Evolutionary conservation across 2,113 vertebrate species (phyloP).

Genomic region (Phalacrocorax aristotelis): DNA sequence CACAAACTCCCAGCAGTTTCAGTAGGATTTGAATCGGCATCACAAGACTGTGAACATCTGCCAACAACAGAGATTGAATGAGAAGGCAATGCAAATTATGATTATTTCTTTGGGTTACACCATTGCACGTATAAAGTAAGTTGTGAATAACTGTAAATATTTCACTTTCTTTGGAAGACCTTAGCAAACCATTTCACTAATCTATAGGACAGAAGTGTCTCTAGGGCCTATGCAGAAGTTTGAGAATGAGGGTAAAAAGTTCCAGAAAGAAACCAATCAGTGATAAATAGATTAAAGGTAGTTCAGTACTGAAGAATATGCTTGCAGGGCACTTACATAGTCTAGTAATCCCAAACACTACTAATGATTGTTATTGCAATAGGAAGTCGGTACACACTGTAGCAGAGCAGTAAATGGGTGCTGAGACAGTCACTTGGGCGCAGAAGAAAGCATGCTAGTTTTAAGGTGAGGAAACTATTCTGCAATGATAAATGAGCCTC

Average conservation of each 20-base stretch:
- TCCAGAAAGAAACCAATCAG: background rate
- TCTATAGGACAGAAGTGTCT: background rate
- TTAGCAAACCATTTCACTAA: background rate
- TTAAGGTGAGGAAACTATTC: background rate
- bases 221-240: background rate
- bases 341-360: background rate
- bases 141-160: background rate
- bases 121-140: background rate
- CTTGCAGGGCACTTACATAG: background rate
- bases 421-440: background rate
- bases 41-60: background rate
- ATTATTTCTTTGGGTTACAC: background rate
- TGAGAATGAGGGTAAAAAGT: background rate
- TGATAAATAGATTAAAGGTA: background rate
- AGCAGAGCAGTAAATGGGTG: background rate
- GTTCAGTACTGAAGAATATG: background rate
- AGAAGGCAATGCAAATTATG: background rate
- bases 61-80: background rate
- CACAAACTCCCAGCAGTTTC: background rate
- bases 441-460: background rate
- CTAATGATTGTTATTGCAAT: background rate
- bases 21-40: background rate
- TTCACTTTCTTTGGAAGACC: background rate
- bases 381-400: background rate
- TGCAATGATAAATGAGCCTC: background rate